Base-by-base conservation (phyloP, 2,113 vertebrate species). In the Xenopus borealis region DNA sequence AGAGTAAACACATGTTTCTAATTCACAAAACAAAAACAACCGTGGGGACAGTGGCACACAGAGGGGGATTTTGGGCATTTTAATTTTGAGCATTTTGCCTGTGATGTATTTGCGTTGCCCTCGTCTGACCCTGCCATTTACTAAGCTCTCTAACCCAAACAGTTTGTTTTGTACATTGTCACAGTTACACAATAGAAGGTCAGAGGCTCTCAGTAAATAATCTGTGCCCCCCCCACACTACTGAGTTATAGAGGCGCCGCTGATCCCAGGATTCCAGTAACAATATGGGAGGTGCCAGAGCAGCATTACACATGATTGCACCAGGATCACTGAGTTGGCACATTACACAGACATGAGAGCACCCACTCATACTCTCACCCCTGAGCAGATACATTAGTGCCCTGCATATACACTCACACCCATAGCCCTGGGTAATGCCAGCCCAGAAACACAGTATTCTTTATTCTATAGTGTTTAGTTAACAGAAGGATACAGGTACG, bases 281-380 rank as follows among this genome's bases (percentile, higher is more conserved):
- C 52, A 19, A 78, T 78, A 58, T 73, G 77, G 71, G 83, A 86
- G 72, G 64, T 72, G 69, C 72, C 77, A 57, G 77, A 59, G 82
- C 45, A 0, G 33, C 73, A 20, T 82, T 82, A 84, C 63, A 0
- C 1, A 73, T 18, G 50, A 63, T 79, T 79, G 75, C 78, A 63
- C 77, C 79, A 72, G 74, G 69, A 45, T 78, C 77, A 80, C 80
- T 57, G 74, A 30, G 63, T 30, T 67, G 72, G 82, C 81, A 79
- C 69, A 75, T 83, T 82, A 75, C 78, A 79, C 72, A 65, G 75
- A 83, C 82, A 68, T 76, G 86, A 81, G 78, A 19, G 30, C 67
- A 80, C 69, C 81, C 81, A 82, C 66, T 85, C 82, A 86, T 66
- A 0, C 23, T 27, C 23, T 27, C 23, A 27, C 19, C 19, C 66